Base-by-base conservation (phyloP, 2,888 invertebrate genomes). In the Disparrhopalites patrizii region DNA sequence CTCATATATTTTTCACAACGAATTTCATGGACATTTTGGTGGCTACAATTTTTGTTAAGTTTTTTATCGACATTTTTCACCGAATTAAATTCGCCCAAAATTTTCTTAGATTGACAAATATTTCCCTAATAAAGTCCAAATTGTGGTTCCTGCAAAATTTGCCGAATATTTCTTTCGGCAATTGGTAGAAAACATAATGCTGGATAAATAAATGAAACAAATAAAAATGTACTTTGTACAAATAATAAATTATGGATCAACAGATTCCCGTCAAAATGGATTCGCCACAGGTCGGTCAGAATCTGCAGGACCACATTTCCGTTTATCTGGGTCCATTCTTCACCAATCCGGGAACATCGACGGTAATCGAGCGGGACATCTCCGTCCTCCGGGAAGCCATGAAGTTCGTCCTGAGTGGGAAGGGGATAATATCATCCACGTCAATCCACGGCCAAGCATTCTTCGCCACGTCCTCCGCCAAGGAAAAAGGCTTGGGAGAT, bases 271-370 rank as follows among this genome's bases (percentile, higher is more conserved):
- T 71, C 1, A 47, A 62, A 23, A 60, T 67, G 7, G 70, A 74
- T 43, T 68, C 70, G 10, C 74, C 74, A 8, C 62, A 56, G 23
- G 73, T 74, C 10, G 74, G 74, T 5, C 61, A 68, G 56, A 70
- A 72, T 28, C 31, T 74, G 3, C 71, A 73, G 52, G 71, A 72
- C 36, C 70, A 70, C 36, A 43, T 69, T 23, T 66, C 63, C 15
- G 64, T 68, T 1, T 73, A 70, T 50, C 64, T 71, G 15, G 66
- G 70, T 8, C 73, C 73, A 3, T 71, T 70, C 28, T 66, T 69
- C 23, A 38, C 69, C 10, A 62, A 67, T 7, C 13, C 68, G 15
- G 66, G 68, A 0, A 62, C 43, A 13, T 33, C 51, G 23, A 20
- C 43, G 3, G 20, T 40, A 0, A 8, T 54, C 3, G 65, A 65